Evolutionary conservation across 2,113 vertebrate genomes (phyloP).

Genomic region (Barnardius zonarius): DNA sequence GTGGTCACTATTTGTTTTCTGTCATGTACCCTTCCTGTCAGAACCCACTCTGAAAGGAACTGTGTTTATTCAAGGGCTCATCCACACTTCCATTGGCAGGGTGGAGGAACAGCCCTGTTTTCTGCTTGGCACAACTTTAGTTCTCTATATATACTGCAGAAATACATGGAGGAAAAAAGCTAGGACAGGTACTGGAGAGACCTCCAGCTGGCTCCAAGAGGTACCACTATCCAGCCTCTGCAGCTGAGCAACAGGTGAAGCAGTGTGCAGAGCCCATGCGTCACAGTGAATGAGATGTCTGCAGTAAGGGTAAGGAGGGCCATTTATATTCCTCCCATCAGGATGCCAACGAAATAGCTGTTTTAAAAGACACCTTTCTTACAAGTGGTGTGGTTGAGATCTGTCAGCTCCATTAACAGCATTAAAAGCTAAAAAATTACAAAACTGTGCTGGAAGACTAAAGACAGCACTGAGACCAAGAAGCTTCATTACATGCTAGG

Average conservation of each 20-base stretch:
- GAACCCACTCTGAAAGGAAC: constrained; percentile 23
- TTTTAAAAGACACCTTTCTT: neutral
- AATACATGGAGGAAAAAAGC: neutral
- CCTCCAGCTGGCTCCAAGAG: neutral
- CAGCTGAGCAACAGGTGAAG: constrained; percentile 65
- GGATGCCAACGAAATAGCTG: neutral
- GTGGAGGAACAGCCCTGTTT: neutral
- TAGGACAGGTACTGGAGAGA: neutral
- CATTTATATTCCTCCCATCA: neutral
- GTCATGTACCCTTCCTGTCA: constrained; percentile 17
- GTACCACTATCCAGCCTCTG: neutral
- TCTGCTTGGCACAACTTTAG: neutral
- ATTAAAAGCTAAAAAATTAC: constrained; percentile 15
- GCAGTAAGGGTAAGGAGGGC: constrained; percentile 4
- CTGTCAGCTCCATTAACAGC: constrained; percentile 11
- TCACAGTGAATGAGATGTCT: constrained; percentile 50
- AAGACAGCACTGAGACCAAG: neutral
- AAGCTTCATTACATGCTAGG: neutral
- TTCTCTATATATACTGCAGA: neutral
- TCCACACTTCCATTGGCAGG: neutral
- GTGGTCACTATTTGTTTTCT: constrained; percentile 27
- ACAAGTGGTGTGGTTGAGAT: neutral
- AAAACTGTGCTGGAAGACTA: constrained; percentile 10
- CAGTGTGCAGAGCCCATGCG: constrained; percentile 58
- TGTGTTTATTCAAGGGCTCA: neutral